Conservation (phyloP, 1,140 invertebrate genomes). For the Propsilocerus akamusi region DNA sequence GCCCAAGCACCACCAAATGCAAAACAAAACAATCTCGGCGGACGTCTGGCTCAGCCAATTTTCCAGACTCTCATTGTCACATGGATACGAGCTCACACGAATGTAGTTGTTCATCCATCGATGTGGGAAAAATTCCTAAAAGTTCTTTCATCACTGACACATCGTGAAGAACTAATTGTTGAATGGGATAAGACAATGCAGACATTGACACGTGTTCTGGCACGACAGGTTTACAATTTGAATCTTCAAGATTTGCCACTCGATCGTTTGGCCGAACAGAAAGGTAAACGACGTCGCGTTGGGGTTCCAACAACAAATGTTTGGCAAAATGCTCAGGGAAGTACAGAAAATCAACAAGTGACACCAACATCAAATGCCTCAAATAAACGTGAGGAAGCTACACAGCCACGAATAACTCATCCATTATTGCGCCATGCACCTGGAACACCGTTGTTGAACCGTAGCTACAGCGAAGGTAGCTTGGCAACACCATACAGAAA, state of each 20-base stretch:
- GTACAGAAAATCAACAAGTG: conserved; percentile 8
- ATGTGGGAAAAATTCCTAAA: conserved; percentile 90
- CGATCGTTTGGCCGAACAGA: conserved; percentile 67
- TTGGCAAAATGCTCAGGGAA: conserved; percentile 18
- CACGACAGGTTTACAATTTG: conserved; percentile 80
- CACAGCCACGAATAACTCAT: background rate
- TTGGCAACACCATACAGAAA: conserved; percentile 19
- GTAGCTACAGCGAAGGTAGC: conserved; percentile 33
- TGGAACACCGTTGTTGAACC: conserved; percentile 22
- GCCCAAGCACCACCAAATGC: conserved; percentile 47
- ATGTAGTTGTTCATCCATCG: conserved; percentile 70
- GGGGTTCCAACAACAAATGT: conserved; percentile 19
- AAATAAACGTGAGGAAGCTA: conserved; percentile 13
- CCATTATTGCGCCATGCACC: conserved; percentile 10
- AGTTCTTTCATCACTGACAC: conserved; percentile 72
- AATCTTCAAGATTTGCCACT: conserved; percentile 79
- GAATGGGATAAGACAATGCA: conserved; percentile 99
- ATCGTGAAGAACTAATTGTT: conserved; percentile 87
- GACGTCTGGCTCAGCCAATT: conserved; percentile 68
- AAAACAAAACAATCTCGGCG: conserved; percentile 23
- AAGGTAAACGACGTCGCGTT: conserved; percentile 44
- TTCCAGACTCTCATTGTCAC: conserved; percentile 94
- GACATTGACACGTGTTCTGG: conserved; percentile 79
- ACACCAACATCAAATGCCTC: conserved; percentile 10
- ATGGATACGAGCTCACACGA: conserved; percentile 95